Evolutionary conservation across 2,888 invertebrate species (phyloP).

Genomic region (Lycocerus yunnanus): DNA sequence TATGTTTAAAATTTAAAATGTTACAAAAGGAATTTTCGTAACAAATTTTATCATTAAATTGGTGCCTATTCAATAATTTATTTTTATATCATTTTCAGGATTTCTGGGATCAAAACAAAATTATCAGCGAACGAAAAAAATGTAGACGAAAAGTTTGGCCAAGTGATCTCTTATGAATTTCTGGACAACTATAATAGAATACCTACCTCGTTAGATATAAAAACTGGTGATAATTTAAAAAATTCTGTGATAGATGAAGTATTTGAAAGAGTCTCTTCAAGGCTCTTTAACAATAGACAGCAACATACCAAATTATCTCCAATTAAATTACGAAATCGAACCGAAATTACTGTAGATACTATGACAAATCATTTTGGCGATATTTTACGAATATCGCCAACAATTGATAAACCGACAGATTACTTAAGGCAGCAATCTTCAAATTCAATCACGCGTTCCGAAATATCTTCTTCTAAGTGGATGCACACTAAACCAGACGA

Average conservation of each 20-base stretch:
- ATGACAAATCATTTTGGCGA: constrained; percentile 8
- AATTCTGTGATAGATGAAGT: constrained; percentile 41
- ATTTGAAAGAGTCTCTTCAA: constrained; percentile 35
- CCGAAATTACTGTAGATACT: not conserved
- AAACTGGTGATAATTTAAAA: constrained; percentile 13
- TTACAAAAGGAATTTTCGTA: no score
- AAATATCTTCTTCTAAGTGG: constrained; percentile 33
- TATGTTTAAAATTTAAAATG: no score
- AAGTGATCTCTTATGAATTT: not conserved
- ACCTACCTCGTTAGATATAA: constrained; percentile 5
- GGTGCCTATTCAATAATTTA: no score
- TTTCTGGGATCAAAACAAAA: not conserved
- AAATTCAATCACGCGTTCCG: constrained; percentile 28
- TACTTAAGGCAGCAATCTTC: constrained; percentile 20
- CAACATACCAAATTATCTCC: not conserved
- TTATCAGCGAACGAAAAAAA: not conserved
- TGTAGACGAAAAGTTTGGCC: not conserved
- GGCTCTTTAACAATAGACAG: constrained; percentile 28
- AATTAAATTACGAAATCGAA: not conserved
- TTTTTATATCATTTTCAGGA: not conserved
- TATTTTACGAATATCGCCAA: constrained; percentile 19
- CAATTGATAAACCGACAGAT: constrained; percentile 2
- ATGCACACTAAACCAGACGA: constrained; percentile 32
- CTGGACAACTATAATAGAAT: constrained; percentile 7
- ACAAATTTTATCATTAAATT: no score